A percentile compares a stretch with the other conserved stretches of the same genome.
These are phyloP conservation scores for Aurelia aurita complex sp. Pacific DNA, from an alignment of 30 jellyfish, hydroid and myxozoan species.

Conservation along the genomic window DNA sequence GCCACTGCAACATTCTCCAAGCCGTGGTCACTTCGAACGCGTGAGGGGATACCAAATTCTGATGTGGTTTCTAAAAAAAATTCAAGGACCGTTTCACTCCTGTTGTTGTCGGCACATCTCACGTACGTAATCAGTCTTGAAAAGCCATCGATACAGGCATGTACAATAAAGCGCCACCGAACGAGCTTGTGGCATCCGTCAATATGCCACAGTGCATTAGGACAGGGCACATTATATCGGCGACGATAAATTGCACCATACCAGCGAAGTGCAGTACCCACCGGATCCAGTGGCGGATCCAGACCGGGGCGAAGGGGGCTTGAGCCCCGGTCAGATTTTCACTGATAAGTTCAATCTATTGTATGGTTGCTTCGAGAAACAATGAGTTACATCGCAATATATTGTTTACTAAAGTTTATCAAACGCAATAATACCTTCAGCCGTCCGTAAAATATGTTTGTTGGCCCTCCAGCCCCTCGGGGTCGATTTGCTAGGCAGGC, in stretches of 20 bases:
- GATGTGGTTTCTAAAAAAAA: constrained; percentile 1
- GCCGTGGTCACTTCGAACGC: constrained; percentile 40
- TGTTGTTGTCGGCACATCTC: constrained; percentile 24
- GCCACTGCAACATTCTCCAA: constrained; percentile 21
- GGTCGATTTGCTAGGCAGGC: too few relatives aligned
- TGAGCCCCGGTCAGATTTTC: too few relatives aligned
- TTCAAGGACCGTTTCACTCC: constrained; percentile 19
- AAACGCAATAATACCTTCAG: too few relatives aligned
- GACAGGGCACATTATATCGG: not conserved
- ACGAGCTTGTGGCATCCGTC: not conserved
- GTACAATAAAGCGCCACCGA: constrained; percentile 10
- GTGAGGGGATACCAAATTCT: constrained; percentile 26
- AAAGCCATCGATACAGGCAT: constrained; percentile 15
- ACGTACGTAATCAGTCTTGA: constrained; percentile 1
- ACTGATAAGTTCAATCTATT: too few relatives aligned
- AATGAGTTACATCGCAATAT: too few relatives aligned
- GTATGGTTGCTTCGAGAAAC: too few relatives aligned
- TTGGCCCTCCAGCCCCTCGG: too few relatives aligned
- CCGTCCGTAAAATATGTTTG: too few relatives aligned
- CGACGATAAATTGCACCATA: constrained; percentile 3
- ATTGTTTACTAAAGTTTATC: too few relatives aligned
- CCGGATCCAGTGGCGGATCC: too few relatives aligned
- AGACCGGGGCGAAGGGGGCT: too few relatives aligned
- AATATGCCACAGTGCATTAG: constrained; percentile 24
- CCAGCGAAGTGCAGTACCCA: constrained; percentile 18